A percentile compares a stretch with the other conserved stretches of the same genome.
phyloP scores from a whole-genome alignment of 2,797 vertebrate species.

The Leptodactylus fallax region DNA sequence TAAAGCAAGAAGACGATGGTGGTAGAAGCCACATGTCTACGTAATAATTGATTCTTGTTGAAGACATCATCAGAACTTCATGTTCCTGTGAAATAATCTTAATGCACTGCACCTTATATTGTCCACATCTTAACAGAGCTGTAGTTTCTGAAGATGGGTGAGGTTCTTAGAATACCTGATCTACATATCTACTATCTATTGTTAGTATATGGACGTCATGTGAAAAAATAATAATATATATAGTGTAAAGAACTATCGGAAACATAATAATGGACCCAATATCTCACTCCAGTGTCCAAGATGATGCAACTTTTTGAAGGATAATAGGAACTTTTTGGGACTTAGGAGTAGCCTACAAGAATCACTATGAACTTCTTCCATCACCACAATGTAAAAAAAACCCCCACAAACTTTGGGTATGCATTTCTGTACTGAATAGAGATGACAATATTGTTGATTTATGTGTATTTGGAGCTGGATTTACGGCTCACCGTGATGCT shows the following conservation, averaged over 20 bases:
- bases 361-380: not conserved
- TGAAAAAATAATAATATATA: not conserved
- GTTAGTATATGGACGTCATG: not conserved
- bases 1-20: not conserved
- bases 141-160: not conserved
- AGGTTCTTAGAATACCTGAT: not conserved
- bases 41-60: not conserved
- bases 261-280: not conserved
- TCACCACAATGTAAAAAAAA: not conserved
- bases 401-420: not conserved
- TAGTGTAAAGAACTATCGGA: not conserved
- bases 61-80: not conserved
- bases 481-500: not conserved
- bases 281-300: not conserved
- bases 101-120: conserved; percentile 25
- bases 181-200: not conserved
- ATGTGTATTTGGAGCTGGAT: conserved; percentile 20
- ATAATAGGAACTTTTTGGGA: not conserved
- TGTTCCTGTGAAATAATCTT: not conserved
- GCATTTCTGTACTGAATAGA: not conserved
- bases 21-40: not conserved
- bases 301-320: not conserved
- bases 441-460: not conserved
- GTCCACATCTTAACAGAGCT: not conserved
- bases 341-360: not conserved